Evolutionary conservation across 2,113 vertebrate species (phyloP), one percentile per base, ranked within the genome.

Genomic region (Calonectris borealis): DNA sequence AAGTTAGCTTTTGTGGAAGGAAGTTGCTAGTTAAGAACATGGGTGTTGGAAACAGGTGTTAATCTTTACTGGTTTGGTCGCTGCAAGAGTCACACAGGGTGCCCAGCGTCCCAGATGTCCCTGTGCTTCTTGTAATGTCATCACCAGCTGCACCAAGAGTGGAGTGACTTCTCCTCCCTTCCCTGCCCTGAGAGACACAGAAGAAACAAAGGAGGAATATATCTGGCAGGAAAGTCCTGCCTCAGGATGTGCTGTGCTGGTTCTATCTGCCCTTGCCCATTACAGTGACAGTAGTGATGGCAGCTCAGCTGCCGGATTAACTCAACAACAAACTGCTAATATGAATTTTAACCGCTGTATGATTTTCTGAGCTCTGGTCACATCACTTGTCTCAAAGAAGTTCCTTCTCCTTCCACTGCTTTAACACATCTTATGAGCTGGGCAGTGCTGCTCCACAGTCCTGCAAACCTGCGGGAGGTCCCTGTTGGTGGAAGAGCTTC

Each of bases 21-120:
- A 95, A 96, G 72, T 62, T 77, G 65, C 77, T 93, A 52, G 83
- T 90, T 86, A 85, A 78, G 82, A 91, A 38, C 16, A 21, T 4
- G 49, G 73, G 34, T 66, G 83, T 66, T 91, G 66, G 95, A 94
- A 97, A 62, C 86, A 91, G 83, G 92, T 94, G 83, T 61, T 93
- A 93, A 96, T 86, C 94, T 96, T 31, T 72, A 65, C 90, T 92
- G 93, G 88, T 77, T 78, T 12, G 2, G 52, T 88, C 86, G 48
- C 83, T 62, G 52, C 36, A 46, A 64, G 88, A 82, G 73, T 91
- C 80, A 52, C 69, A 65, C 18, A 29, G 65, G 58, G 26, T 69
- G 65, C 64, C 69, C 51, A 14, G 42, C 1, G 1, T 60, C 72
- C 68, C 83, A 91, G 86, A 85, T 61, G 85, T 73, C 86, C 91